Conservation (phyloP, 2,888 invertebrate genomes). For the Melipona bicolor region DNA sequence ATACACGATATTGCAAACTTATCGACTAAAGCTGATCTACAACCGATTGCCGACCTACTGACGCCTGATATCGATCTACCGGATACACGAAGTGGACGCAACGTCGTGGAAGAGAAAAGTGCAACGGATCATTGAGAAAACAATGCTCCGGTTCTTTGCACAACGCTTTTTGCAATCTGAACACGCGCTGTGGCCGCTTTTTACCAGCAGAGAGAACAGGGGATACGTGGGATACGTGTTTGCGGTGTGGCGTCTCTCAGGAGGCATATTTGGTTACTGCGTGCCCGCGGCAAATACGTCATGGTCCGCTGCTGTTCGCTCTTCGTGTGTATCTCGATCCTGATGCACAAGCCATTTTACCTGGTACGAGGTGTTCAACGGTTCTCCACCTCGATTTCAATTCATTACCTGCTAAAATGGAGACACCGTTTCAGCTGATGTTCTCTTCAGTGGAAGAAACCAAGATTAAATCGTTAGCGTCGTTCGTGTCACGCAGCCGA, state of each 20-base stretch:
- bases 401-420: background rate
- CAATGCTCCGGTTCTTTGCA: background rate
- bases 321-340: background rate
- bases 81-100: background rate
- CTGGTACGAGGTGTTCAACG: background rate
- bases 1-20: no score
- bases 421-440: background rate
- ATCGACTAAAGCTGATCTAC: background rate
- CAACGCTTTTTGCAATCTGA: conserved; percentile 15
- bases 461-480: background rate
- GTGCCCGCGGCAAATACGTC: conserved; percentile 42
- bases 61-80: background rate
- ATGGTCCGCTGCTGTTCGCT: conserved; percentile 7
- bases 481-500: no score
- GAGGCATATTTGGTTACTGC: conserved; percentile 51
- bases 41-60: background rate
- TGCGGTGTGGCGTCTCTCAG: conserved; percentile 34
- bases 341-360: conserved; percentile 5
- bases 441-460: background rate
- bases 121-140: background rate
- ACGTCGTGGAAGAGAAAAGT: background rate
- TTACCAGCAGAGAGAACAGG: conserved; percentile 14
- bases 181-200: conserved; percentile 4
- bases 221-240: conserved; percentile 15
- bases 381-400: conserved; percentile 19